These are phyloP conservation scores for Teleogryllus oceanicus DNA, from an alignment of 2,888 invertebrate species.

Conservation along the genomic window DNA sequence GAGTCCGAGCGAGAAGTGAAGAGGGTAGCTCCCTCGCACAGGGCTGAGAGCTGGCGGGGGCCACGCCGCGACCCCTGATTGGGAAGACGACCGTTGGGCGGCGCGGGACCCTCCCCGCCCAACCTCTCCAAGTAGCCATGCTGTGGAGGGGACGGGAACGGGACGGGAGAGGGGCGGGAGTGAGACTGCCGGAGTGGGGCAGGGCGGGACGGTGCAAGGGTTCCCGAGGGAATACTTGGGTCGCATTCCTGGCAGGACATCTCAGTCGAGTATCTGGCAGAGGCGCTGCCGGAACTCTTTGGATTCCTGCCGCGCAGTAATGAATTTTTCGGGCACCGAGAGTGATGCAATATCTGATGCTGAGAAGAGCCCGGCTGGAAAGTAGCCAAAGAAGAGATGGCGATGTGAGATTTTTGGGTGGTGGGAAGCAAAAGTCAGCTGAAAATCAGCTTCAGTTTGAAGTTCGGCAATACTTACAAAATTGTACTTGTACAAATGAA, in stretches of 20 bases:
- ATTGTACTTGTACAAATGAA: too few species aligned
- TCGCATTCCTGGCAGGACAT: not conserved
- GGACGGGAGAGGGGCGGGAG: too few species aligned
- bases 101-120: not conserved
- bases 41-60: not conserved
- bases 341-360: not conserved
- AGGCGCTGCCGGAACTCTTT: not conserved
- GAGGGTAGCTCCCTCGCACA: not conserved
- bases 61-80: not conserved
- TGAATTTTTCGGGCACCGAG: not conserved
- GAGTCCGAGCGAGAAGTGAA: not conserved
- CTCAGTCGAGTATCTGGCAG: not conserved
- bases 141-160: not conserved
- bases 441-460: too few species aligned
- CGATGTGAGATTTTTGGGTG: not conserved
- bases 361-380: not conserved
- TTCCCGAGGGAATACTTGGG: constrained; percentile 3
- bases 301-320: not conserved
- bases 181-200: too few species aligned
- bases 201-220: not conserved
- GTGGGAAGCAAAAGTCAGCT: too few species aligned
- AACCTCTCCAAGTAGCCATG: not conserved
- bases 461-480: too few species aligned
- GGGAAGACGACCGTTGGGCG: not conserved
- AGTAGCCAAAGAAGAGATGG: not conserved